Evolutionary conservation across 2,797 vertebrate genomes (phyloP).

Genomic region (Pangasius djambal): DNA sequence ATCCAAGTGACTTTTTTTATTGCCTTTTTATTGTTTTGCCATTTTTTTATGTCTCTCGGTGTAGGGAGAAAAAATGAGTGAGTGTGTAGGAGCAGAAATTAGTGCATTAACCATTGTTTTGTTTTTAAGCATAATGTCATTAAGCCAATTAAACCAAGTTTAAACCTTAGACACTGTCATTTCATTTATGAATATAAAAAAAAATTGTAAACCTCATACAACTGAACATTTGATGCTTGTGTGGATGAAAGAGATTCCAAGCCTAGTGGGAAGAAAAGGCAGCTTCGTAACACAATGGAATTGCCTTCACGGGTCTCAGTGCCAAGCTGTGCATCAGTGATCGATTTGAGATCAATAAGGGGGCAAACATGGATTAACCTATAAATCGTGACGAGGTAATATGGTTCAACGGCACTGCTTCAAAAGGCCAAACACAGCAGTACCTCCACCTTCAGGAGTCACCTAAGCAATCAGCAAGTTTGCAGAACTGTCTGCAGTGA

Average conservation of each 20-base stretch:
- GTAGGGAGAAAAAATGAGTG: rapidly evolving
- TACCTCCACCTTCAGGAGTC: conserved; percentile 6
- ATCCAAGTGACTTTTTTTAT: not conserved
- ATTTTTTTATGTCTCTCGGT: not conserved
- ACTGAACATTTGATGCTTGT: not conserved
- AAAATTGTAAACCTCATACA: too few relatives aligned
- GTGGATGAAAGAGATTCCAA: not conserved
- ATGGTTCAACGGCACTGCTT: not conserved
- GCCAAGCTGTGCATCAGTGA: not conserved
- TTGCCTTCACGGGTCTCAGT: not conserved
- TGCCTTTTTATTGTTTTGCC: not conserved
- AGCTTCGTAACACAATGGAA: not conserved
- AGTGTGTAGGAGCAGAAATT: not conserved
- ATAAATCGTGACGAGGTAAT: not conserved
- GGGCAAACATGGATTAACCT: not conserved
- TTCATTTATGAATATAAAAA: not conserved
- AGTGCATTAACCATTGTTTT: not conserved
- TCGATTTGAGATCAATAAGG: not conserved
- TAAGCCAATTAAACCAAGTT: not conserved
- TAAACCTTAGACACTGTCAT: not conserved
- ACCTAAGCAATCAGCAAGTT: conserved; percentile 17
- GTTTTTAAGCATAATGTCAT: not conserved
- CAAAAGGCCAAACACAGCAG: conserved; percentile 16
- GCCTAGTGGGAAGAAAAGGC: not conserved
- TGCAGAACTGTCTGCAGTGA: conserved; percentile 12